Evolutionary conservation across 2,113 vertebrate species (phyloP).

Genomic region (Clarias gariepinus): DNA sequence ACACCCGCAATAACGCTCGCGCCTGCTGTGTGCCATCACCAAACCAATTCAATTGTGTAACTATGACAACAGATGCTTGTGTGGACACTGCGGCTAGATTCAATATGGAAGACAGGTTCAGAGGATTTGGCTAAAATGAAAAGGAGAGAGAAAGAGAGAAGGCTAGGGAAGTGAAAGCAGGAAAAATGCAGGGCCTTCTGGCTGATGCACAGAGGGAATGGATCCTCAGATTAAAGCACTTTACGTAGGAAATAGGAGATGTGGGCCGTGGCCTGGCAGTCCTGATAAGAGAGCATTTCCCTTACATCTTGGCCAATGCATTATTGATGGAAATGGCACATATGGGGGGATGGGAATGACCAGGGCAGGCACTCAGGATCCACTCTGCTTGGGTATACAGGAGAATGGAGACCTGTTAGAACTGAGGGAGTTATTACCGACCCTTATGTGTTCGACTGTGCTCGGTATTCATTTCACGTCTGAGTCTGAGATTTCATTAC

Average conservation of each 20-base stretch:
- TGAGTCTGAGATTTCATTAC: slow-evolving; percentile 12
- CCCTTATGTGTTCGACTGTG: neutral
- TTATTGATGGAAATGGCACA: slow-evolving; percentile 72
- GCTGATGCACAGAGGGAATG: slow-evolving; percentile 45
- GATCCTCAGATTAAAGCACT: slow-evolving; percentile 55
- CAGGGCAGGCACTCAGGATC: slow-evolving; percentile 2
- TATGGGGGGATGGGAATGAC: neutral
- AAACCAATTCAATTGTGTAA: slow-evolving; percentile 50
- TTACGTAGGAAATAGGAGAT: slow-evolving; percentile 46
- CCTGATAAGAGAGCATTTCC: slow-evolving; percentile 55
- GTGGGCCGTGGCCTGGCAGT: slow-evolving; percentile 47
- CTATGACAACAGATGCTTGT: slow-evolving; percentile 56
- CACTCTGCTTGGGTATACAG: neutral
- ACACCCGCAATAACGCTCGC: slow-evolving; percentile 41
- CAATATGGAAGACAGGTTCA: slow-evolving; percentile 48
- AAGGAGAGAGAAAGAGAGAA: slow-evolving; percentile 41
- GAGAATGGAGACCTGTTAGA: slow-evolving; percentile 11
- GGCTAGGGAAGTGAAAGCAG: slow-evolving; percentile 37
- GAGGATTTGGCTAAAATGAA: slow-evolving; percentile 59
- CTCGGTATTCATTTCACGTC: neutral
- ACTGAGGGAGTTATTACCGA: slow-evolving; percentile 17
- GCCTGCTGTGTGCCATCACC: slow-evolving; percentile 4
- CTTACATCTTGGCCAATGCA: slow-evolving; percentile 72
- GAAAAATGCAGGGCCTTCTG: slow-evolving; percentile 27
- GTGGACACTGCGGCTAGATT: slow-evolving; percentile 38